A percentile compares a stretch with the other conserved stretches of the same genome.
Conservation (phyloP, 2,888 invertebrate species). For the Lagria hirta region DNA sequence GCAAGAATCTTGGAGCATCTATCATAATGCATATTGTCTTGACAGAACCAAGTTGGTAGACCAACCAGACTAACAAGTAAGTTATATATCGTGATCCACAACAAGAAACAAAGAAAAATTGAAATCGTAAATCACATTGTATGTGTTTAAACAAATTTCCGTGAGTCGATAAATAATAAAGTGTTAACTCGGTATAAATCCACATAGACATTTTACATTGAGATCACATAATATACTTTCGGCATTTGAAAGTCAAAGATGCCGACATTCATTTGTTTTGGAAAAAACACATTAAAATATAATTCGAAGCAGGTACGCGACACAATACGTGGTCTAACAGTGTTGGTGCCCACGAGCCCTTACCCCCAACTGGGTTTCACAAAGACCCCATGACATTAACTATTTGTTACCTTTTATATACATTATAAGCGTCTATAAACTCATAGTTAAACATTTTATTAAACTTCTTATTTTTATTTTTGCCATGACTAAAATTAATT, state of each 20-base stretch:
- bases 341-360: conserved; percentile 41
- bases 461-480: conserved; percentile 42
- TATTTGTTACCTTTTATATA: conserved; percentile 53
- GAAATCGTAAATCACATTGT: conserved; percentile 40
- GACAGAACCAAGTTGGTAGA: conserved; percentile 31
- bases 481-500: conserved; percentile 40
- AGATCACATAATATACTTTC: conserved; percentile 52
- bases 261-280: conserved; percentile 55
- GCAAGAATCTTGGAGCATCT: conserved; percentile 29
- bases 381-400: conserved; percentile 53
- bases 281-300: conserved; percentile 55
- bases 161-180: conserved; percentile 47
- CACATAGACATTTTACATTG: conserved; percentile 50
- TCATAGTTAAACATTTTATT: conserved; percentile 50
- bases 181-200: conserved; percentile 49
- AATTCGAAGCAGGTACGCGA: conserved; percentile 54
- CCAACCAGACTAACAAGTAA: conserved; percentile 31
- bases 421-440: conserved; percentile 51
- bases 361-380: conserved; percentile 47
- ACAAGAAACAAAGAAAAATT: conserved; percentile 39
- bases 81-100: conserved; percentile 33
- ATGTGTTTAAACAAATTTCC: conserved; percentile 44
- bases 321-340: conserved; percentile 51
- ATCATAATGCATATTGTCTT: conserved; percentile 31
- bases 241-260: conserved; percentile 50